phyloP scores from a whole-genome alignment of 2,113 vertebrate genomes.

The Ceyx margarethae region DNA sequence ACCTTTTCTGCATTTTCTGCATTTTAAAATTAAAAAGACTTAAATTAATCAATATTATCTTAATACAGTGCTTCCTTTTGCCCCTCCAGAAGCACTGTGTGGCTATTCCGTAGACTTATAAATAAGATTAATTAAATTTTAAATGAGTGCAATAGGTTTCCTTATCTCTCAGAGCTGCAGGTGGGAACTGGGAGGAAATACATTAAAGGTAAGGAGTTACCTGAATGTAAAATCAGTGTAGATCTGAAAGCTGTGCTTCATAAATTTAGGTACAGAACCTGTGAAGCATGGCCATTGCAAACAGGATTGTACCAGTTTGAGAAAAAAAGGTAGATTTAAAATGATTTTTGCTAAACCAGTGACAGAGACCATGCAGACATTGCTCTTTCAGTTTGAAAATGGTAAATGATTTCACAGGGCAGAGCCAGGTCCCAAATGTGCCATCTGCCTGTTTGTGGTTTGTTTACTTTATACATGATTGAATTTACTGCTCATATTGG shows the following conservation, averaged over 20 bases:
- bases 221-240: not conserved
- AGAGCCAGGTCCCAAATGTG: conserved; percentile 39
- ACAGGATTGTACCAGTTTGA: not conserved
- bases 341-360: not conserved
- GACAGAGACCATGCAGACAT: not conserved
- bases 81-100: not conserved
- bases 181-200: not conserved
- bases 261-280: not conserved
- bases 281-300: not conserved
- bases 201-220: not conserved
- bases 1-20: not conserved
- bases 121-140: conserved; percentile 28
- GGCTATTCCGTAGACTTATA: not conserved
- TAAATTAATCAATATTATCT: conserved; percentile 31
- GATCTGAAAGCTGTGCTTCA: not conserved
- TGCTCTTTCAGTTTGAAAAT: conserved; percentile 3
- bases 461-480: conserved; percentile 47
- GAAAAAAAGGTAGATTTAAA: not conserved
- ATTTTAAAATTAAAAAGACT: not conserved
- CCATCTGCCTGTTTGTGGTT: conserved; percentile 24
- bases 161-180: not conserved
- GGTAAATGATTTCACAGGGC: not conserved
- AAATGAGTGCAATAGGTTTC: not conserved
- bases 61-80: not conserved
- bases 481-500: not conserved